phyloP scores from a whole-genome alignment of 2,113 vertebrate genomes.

The Dromiciops gliroides region DNA sequence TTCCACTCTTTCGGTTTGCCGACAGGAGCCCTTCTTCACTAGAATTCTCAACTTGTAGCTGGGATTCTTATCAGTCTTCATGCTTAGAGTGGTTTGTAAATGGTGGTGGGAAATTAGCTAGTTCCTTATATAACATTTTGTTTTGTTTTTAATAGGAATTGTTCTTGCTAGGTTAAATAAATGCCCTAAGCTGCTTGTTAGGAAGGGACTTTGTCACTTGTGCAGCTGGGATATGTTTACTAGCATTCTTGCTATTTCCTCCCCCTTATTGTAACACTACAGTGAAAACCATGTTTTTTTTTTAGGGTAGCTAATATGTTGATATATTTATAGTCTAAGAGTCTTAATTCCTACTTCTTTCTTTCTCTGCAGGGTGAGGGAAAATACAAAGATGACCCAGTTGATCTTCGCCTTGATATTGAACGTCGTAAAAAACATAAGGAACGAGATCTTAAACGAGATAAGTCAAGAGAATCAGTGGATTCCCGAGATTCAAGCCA shows the following conservation, averaged over 20 bases:
- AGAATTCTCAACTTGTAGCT: not conserved
- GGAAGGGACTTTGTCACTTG: conserved; percentile 30
- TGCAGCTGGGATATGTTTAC: not conserved
- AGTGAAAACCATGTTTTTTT: conserved; percentile 61
- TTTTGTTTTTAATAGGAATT: not conserved
- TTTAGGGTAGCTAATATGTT: conserved; percentile 59
- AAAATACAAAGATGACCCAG: conserved; percentile 91
- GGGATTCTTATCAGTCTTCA: not conserved
- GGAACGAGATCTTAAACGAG: conserved; percentile 90
- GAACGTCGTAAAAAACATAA: conserved; percentile 97
- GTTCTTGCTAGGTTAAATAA: conserved; percentile 12
- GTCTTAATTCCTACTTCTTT: conserved; percentile 73
- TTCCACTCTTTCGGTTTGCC: not conserved
- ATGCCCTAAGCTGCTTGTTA: conserved; percentile 3
- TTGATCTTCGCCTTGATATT: conserved; percentile 97
- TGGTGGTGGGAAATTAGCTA: not conserved
- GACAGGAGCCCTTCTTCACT: not conserved
- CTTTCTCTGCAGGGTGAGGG: conserved; percentile 87
- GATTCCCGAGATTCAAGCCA: conserved; percentile 90
- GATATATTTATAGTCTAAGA: conserved; percentile 48
- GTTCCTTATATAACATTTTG: not conserved
- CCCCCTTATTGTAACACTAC: conserved; percentile 20
- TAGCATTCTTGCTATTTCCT: conserved; percentile 32
- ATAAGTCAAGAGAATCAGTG: conserved; percentile 87
- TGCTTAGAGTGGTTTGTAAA: not conserved